Evolutionary conservation across 2,888 invertebrate species (phyloP), one percentile per base, ranked within the genome.

Genomic region (Drosophila quinaria): DNA sequence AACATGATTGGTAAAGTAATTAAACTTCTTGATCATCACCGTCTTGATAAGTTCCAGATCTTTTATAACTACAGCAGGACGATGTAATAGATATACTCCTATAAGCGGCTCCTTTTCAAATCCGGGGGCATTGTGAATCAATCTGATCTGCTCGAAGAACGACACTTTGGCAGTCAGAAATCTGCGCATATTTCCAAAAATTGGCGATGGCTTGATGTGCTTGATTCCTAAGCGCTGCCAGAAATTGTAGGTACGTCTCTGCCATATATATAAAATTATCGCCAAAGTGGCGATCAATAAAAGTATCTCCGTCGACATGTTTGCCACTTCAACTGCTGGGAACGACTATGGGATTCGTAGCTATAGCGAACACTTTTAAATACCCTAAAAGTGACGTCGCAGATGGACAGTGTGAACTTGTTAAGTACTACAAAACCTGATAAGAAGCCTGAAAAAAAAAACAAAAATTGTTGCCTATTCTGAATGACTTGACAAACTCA

Each of bases 1-100:
- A 1, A 63, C 78, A 61, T 93, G 91, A 67, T 93, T 91, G 1
- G 83, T 60, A 60, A 94, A 94, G 37, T 83, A 83, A 59, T 89
- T 90, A 41, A 93, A 93, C 62, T 94, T 93, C 46, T 93, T 93
- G 1, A 94, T 90, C 55, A 94, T 74, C 4, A 94, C 68, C 4
- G 88, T 79, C 74, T 94, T 94, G 1, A 93, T 70, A 1, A 94
- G 64, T 2, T 93, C 92, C 0, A 92, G 90, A 76, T 94, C 93
- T 3, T 91, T 90, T 0, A 92, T 60, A 1, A 94, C 8, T 2
- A 94, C 17, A 0, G 82, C 85, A 0, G 94, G 93, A 4, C 91
- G 91, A 72, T 93, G 90, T 17, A 93, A 83, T 1, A 93, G 68
- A 89, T 89, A 78, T 67, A 93, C 49, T 67, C 94, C 88, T 65